Evolutionary conservation across 2,888 invertebrate species (phyloP).

Genomic region (Drosophila seclusa): DNA sequence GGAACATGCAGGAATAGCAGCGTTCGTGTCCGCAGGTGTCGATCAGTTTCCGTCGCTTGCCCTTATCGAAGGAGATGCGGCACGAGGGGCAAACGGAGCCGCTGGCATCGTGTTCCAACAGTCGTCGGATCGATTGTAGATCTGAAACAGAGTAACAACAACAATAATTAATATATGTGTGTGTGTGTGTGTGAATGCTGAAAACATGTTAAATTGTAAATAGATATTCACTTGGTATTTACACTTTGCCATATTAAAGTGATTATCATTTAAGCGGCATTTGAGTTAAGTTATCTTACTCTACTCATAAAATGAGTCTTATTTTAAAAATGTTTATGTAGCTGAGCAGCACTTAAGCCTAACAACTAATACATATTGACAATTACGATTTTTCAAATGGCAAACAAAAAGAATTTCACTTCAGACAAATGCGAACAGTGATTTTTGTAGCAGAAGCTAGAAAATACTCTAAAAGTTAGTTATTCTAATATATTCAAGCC

Average conservation of each 20-base stretch:
- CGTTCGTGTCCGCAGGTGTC: conserved; percentile 98
- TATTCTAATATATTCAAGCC: neutral
- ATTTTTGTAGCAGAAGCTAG: neutral
- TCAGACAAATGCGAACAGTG: neutral
- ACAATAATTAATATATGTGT: neutral
- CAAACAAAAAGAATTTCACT: neutral
- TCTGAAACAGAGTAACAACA: conserved; percentile 87
- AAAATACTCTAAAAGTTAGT: neutral
- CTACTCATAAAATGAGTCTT: neutral
- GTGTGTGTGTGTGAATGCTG: neutral
- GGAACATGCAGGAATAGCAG: conserved; percentile 97
- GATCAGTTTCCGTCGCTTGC: conserved; percentile 97
- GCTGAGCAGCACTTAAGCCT: neutral
- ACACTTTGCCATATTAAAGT: conserved; percentile 20
- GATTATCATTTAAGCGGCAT: conserved; percentile 31
- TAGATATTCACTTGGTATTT: conserved; percentile 37
- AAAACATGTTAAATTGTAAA: neutral
- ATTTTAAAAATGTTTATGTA: neutral
- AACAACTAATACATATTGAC: neutral
- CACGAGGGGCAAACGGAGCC: conserved; percentile 92
- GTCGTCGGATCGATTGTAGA: conserved; percentile 92
- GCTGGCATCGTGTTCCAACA: conserved; percentile 91
- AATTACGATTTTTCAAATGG: neutral
- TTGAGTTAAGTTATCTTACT: conserved; percentile 9
- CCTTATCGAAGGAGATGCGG: conserved; percentile 97